Conservation (phyloP, 2,888 invertebrate species). For the Tipula vernalis region DNA sequence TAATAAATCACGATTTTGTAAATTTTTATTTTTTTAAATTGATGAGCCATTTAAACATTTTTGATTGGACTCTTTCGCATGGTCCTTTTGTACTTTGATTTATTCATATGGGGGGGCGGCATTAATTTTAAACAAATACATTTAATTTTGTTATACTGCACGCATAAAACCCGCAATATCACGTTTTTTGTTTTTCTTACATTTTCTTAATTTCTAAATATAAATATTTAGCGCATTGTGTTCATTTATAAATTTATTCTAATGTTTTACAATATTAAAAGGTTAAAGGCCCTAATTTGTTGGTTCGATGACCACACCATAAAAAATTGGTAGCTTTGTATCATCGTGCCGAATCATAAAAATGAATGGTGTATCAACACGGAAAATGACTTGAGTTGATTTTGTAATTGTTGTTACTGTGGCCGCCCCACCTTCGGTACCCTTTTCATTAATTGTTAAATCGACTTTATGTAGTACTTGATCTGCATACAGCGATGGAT, state of each 20-base stretch:
- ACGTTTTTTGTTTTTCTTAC: neutral
- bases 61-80: neutral
- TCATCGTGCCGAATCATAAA: conserved; percentile 52
- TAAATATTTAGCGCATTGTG: neutral
- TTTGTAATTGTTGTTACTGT: conserved; percentile 43
- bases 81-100: neutral
- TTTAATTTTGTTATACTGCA: neutral
- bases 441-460: conserved; percentile 46
- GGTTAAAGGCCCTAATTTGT: neutral
- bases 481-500: neutral
- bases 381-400: conserved; percentile 36
- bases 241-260: neutral
- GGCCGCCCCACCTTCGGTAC: conserved; percentile 53
- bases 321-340: conserved; percentile 49
- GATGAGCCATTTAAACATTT: neutral
- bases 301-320: conserved; percentile 49
- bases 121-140: neutral
- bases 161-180: neutral
- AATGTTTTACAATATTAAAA: neutral
- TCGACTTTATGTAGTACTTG: conserved; percentile 42
- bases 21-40: neutral
- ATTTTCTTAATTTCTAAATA: neutral
- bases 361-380: conserved; percentile 52
- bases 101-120: neutral
- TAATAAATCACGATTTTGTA: neutral